These are phyloP conservation scores for Pitangus sulphuratus DNA, from an alignment of 2,797 vertebrate genomes.

Conservation along the genomic window DNA sequence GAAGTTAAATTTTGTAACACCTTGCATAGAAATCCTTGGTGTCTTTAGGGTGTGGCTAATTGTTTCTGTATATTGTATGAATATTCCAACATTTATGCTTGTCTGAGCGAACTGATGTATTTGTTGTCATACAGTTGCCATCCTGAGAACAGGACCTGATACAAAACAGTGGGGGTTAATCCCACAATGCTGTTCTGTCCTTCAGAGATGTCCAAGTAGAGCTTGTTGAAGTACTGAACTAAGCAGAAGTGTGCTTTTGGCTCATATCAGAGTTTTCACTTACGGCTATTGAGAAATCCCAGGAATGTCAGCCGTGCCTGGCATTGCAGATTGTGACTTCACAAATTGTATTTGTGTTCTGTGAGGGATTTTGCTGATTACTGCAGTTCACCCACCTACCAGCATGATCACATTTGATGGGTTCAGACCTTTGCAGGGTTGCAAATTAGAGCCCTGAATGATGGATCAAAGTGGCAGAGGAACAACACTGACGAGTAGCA, in stretches of 20 bases:
- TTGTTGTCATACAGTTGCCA: neutral
- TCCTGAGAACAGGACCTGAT: neutral
- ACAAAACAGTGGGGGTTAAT: neutral
- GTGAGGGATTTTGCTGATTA: neutral
- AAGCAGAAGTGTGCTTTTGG: neutral
- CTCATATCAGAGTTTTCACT: neutral
- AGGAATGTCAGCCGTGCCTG: neutral
- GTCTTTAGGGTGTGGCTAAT: neutral
- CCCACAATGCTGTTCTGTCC: neutral
- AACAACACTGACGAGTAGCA: neutral
- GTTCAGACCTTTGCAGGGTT: neutral
- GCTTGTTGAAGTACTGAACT: neutral
- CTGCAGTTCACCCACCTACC: neutral
- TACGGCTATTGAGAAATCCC: neutral
- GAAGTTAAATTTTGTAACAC: neutral
- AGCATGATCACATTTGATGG: neutral
- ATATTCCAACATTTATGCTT: neutral
- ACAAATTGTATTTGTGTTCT: neutral
- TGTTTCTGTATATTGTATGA: neutral
- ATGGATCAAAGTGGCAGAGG: neutral
- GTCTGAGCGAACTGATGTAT: neutral
- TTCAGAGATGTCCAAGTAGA: accelerated
- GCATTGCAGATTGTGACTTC: neutral
- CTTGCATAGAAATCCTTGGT: neutral
- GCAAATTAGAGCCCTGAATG: neutral